Evolutionary conservation across 1,140 invertebrate genomes (phyloP).

Genomic region (Cyrtorhinus lividipennis): DNA sequence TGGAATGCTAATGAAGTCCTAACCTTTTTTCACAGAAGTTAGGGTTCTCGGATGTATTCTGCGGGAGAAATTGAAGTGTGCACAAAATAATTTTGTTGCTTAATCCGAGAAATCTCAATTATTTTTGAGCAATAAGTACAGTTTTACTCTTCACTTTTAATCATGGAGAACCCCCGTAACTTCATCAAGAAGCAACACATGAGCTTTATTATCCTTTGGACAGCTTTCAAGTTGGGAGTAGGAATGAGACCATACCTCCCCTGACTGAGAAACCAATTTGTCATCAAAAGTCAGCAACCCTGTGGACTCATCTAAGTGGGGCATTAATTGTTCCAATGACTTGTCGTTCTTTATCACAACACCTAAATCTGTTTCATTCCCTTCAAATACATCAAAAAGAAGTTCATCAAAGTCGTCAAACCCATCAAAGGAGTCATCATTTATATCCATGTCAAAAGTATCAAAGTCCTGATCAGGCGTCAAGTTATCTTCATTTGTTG

Average conservation of each 20-base stretch:
- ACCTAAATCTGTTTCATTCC: neutral
- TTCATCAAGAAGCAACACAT: slow-evolving; percentile 11
- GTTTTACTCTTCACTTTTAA: too few species aligned
- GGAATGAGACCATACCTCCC: neutral
- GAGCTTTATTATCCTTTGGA: neutral
- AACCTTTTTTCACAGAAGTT: too few species aligned
- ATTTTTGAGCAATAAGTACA: too few species aligned
- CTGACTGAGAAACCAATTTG: neutral
- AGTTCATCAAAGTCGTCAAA: slow-evolving; percentile 19
- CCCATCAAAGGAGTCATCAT: slow-evolving; percentile 19
- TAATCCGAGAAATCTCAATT: too few species aligned
- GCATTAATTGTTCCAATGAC: slow-evolving; percentile 10
- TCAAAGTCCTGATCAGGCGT: slow-evolving; percentile 12
- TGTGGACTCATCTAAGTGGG: slow-evolving; percentile 14
- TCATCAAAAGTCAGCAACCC: slow-evolving; percentile 14
- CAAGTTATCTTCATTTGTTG: neutral
- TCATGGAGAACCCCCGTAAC: slow-evolving; percentile 9
- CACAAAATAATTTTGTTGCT: too few species aligned
- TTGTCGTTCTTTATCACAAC: neutral
- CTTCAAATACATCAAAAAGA: slow-evolving; percentile 15
- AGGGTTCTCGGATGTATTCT: too few species aligned
- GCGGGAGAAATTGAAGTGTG: too few species aligned
- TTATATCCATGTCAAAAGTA: slow-evolving; percentile 18
- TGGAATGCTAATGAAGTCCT: too few species aligned
- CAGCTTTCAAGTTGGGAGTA: neutral